These are phyloP conservation scores for Erannis defoliaria DNA, from an alignment of 2,888 invertebrate genomes.

Conservation along the genomic window DNA sequence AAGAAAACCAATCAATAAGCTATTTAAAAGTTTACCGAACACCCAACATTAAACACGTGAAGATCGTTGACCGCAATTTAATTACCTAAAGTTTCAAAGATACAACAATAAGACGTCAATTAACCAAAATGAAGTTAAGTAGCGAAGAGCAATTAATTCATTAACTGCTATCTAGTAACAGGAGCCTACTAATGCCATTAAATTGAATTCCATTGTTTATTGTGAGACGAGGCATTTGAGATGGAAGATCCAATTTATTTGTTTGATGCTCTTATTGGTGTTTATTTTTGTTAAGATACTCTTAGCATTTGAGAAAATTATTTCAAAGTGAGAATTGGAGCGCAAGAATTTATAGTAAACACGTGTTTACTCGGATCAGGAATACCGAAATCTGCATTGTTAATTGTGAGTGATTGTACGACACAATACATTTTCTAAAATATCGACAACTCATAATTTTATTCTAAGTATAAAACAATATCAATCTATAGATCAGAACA, in stretches of 20 bases:
- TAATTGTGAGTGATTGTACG: background rate
- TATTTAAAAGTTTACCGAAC: constrained; percentile 4
- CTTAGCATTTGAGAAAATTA: constrained; percentile 26
- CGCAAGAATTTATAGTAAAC: constrained; percentile 17
- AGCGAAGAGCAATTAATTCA: constrained; percentile 45
- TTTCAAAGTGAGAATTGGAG: constrained; percentile 20
- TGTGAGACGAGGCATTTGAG: constrained; percentile 46
- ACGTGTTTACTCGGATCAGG: constrained; percentile 1
- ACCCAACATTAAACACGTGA: constrained; percentile 10
- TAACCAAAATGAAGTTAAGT: constrained; percentile 35
- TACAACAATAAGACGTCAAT: constrained; percentile 32
- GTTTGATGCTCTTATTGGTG: constrained; percentile 40
- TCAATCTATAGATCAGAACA: too few species aligned
- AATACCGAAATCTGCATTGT: background rate
- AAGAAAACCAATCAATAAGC: too few species aligned
- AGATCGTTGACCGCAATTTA: constrained; percentile 20
- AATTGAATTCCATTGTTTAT: constrained; percentile 51
- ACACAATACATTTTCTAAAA: too few species aligned
- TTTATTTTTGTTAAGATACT: constrained; percentile 37
- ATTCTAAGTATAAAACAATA: too few species aligned
- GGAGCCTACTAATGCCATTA: constrained; percentile 47
- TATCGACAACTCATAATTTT: too few species aligned
- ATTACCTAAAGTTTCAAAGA: constrained; percentile 29
- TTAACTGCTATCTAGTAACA: constrained; percentile 44
- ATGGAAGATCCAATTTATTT: constrained; percentile 49